These are phyloP conservation scores for Delphinus delphis DNA, from an alignment of 2,113 vertebrate genomes.

Conservation along the genomic window DNA sequence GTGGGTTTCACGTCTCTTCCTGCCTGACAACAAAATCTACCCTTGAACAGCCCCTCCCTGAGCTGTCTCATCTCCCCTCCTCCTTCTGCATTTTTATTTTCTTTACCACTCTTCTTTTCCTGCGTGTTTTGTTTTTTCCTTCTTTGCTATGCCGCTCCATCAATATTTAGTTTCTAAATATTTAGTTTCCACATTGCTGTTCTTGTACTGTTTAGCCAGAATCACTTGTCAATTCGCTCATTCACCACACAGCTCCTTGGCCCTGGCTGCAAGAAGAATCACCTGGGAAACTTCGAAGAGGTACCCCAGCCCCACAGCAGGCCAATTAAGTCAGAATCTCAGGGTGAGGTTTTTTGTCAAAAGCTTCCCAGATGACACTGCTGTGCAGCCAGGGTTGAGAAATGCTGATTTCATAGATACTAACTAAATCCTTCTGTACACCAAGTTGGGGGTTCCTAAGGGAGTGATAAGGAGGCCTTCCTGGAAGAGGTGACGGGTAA, in stretches of 20 bases:
- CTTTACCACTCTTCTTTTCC: neutral
- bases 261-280: neutral
- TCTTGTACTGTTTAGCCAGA: neutral
- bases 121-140: neutral
- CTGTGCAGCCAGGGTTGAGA: neutral
- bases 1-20: neutral
- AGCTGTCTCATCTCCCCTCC: too few relatives aligned
- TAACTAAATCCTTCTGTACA: neutral
- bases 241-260: neutral
- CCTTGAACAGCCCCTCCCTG: neutral
- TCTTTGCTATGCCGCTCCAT: neutral
- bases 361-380: neutral
- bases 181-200: neutral
- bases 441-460: neutral
- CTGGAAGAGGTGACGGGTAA: neutral
- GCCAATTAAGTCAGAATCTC: neutral
- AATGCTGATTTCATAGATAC: neutral
- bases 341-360: neutral
- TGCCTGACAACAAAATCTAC: too few relatives aligned
- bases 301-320: neutral
- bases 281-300: neutral
- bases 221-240: neutral
- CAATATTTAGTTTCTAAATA: constrained; percentile 43
- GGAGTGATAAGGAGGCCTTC: neutral
- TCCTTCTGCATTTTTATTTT: neutral